Evolutionary conservation across 2,797 vertebrate species (phyloP).

Genomic region (Meda fulgida): DNA sequence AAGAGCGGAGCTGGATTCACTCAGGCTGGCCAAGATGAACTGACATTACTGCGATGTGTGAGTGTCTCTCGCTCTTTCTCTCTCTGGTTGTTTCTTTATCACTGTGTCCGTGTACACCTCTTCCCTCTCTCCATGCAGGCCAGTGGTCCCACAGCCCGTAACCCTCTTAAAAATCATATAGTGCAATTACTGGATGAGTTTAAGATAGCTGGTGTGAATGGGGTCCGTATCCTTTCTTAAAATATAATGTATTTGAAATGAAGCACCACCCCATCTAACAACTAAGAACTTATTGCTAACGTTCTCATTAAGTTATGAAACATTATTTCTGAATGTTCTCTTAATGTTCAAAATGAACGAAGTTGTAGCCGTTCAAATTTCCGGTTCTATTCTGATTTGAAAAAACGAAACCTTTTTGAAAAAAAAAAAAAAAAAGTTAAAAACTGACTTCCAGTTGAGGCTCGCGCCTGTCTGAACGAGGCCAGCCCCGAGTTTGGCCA

Average conservation of each 20-base stretch:
- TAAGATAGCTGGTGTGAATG: slow-evolving; percentile 83
- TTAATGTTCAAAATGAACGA: neutral
- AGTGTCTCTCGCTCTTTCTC: slow-evolving; percentile 53
- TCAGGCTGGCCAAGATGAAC: slow-evolving; percentile 83
- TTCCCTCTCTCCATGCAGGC: slow-evolving; percentile 74
- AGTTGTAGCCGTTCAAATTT: neutral
- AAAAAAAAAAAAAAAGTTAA: neutral
- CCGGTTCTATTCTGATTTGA: neutral
- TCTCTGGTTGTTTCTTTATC: neutral
- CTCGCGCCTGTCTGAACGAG: too few species aligned
- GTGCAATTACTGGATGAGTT: slow-evolving; percentile 85
- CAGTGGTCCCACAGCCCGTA: slow-evolving; percentile 73
- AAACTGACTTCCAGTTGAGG: neutral
- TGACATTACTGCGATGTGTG: slow-evolving; percentile 82
- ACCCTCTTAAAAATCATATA: slow-evolving; percentile 73
- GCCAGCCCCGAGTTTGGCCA: too few species aligned
- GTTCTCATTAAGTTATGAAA: neutral
- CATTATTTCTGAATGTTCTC: neutral
- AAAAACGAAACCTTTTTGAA: neutral
- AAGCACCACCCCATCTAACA: neutral
- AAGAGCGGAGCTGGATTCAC: slow-evolving; percentile 81
- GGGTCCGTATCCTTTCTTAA: slow-evolving; percentile 83
- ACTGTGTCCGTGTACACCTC: slow-evolving; percentile 20
- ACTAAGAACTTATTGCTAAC: neutral
- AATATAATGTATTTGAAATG: neutral